phyloP scores from a whole-genome alignment of 2,113 vertebrate species.

The Hemiscyllium ocellatum region DNA sequence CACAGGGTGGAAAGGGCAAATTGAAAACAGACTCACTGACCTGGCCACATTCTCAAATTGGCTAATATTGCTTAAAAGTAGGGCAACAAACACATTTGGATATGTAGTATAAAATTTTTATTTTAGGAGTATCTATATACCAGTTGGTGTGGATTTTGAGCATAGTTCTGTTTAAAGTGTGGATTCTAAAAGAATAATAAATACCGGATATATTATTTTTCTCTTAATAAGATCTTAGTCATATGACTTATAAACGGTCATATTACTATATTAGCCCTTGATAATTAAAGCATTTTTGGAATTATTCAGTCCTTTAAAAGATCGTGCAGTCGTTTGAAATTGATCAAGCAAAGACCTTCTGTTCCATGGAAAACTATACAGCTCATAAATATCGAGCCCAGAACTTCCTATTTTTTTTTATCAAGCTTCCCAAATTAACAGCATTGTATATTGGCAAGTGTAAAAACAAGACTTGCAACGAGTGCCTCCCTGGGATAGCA shows the following conservation, averaged over 20 bases:
- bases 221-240: background rate
- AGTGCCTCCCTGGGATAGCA: no score
- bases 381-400: background rate
- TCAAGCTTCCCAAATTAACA: background rate
- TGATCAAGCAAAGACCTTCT: background rate
- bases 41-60: slow-evolving; percentile 51
- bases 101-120: background rate
- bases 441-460: background rate
- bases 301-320: background rate
- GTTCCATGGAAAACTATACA: background rate
- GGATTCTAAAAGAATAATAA: background rate
- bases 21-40: slow-evolving; percentile 56
- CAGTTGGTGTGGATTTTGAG: background rate
- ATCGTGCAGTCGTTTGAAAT: background rate
- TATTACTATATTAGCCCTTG: background rate
- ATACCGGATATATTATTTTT: background rate
- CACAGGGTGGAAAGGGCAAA: slow-evolving; percentile 53
- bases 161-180: background rate
- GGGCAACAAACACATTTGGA: background rate
- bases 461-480: background rate
- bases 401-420: background rate
- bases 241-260: background rate
- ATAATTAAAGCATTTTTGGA: background rate
- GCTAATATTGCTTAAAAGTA: background rate
- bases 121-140: background rate